phyloP scores from a whole-genome alignment of 2,797 vertebrate genomes.

The Gambusia yucatana region DNA sequence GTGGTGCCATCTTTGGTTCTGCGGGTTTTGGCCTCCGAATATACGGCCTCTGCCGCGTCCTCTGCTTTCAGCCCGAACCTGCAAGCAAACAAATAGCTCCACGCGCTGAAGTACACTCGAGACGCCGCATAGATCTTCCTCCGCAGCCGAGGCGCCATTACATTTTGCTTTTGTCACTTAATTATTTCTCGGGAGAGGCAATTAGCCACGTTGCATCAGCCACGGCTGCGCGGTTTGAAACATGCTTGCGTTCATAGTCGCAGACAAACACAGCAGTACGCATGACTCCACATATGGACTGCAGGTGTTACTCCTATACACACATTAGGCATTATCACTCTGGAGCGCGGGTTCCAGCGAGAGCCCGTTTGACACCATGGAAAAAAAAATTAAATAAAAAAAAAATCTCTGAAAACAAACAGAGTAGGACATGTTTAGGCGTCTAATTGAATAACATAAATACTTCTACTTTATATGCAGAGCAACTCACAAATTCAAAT shows the following conservation, averaged over 20 bases:
- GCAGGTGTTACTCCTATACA: conserved; percentile 27
- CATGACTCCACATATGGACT: conserved; percentile 11
- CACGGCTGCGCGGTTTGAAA: conserved; percentile 50
- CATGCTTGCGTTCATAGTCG: conserved; percentile 21
- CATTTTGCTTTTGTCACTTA: conserved; percentile 79
- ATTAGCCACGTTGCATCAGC: conserved; percentile 76
- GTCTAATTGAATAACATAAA: conserved; percentile 76
- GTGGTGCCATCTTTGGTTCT: conserved; percentile 67
- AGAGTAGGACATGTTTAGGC: conserved; percentile 70
- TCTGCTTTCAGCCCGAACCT: conserved; percentile 55
- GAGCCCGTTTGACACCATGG: conserved; percentile 30
- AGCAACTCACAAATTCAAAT: conserved; percentile 59
- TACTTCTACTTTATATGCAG: conserved; percentile 55
- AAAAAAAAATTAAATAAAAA: conserved; percentile 73
- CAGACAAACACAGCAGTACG: conserved; percentile 12
- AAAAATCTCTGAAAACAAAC: conserved; percentile 59
- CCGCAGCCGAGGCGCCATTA: conserved; percentile 60
- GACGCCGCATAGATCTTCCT: conserved; percentile 68
- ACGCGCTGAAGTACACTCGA: conserved; percentile 62
- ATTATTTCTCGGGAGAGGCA: conserved; percentile 81
- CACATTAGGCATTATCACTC: conserved; percentile 58
- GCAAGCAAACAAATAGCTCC: conserved; percentile 63
- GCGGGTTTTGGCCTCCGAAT: conserved; percentile 64
- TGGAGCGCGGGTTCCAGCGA: conserved; percentile 59
- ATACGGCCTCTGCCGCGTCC: conserved; percentile 58